Conservation (phyloP, 2,797 vertebrate species). For the Pseudochromis fuscus region DNA sequence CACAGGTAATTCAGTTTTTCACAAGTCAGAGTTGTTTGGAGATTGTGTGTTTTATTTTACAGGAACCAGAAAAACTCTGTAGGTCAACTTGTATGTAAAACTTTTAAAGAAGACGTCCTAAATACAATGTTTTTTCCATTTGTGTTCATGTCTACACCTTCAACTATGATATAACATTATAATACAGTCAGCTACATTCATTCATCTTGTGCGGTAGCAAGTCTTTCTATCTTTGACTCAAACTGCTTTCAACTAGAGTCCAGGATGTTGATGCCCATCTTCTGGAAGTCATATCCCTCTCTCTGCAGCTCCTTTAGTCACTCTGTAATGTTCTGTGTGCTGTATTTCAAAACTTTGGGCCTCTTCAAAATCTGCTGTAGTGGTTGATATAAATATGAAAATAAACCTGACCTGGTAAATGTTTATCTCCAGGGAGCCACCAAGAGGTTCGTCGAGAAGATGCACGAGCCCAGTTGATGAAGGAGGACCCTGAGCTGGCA, state of each 20-base stretch:
- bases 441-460: constrained; percentile 96
- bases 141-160: not conserved
- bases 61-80: not conserved
- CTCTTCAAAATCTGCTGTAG: constrained; percentile 77
- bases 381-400: not conserved
- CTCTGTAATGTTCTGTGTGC: constrained; percentile 77
- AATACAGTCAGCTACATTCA: constrained; percentile 28
- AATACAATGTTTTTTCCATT: not conserved
- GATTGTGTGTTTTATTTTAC: not conserved
- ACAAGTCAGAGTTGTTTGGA: not conserved
- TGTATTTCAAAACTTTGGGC: constrained; percentile 84
- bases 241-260: constrained; percentile 83
- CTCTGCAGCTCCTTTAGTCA: constrained; percentile 77
- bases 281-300: constrained; percentile 83
- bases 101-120: not conserved
- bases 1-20: constrained; percentile 84
- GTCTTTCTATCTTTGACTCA: constrained; percentile 80
- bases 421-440: constrained; percentile 88
- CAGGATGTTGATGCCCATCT: constrained; percentile 81
- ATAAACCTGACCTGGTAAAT: not conserved
- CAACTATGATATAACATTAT: not conserved
- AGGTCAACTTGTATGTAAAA: not conserved
- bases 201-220: constrained; percentile 31
- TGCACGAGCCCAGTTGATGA: constrained; percentile 98
- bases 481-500: constrained; percentile 97